Evolutionary conservation across 2,113 vertebrate species (phyloP).

Genomic region (Eptesicus fuscus): DNA sequence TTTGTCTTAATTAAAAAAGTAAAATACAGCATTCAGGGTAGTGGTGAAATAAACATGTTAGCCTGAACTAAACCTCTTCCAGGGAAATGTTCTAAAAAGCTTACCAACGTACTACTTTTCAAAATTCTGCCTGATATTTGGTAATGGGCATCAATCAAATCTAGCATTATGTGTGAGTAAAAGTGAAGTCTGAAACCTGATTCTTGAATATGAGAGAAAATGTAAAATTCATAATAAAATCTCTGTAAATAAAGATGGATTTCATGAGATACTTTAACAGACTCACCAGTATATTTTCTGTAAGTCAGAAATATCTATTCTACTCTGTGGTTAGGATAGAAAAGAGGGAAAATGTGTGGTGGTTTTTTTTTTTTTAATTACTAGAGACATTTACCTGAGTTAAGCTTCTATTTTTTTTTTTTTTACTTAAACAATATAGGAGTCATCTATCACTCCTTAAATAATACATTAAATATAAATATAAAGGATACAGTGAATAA

Average conservation of each 20-base stretch:
- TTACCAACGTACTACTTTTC: neutral
- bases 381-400: neutral
- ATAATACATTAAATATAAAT: neutral
- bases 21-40: neutral
- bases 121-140: neutral
- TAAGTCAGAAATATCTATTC: neutral
- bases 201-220: neutral
- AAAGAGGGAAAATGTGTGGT: neutral
- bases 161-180: neutral
- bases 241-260: neutral
- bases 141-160: neutral
- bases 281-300: neutral
- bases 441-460: neutral
- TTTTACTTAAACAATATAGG: neutral
- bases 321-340: neutral
- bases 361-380: neutral
- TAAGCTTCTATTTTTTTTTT: neutral
- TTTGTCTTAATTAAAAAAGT: conserved; percentile 33
- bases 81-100: neutral
- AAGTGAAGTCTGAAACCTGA: neutral
- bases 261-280: neutral
- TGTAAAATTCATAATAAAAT: neutral
- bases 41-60: neutral
- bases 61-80: neutral
- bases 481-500: neutral